Percentiles rank a stretch among this genome's conserved stretches.
These are phyloP conservation scores for Drosophila lini DNA, from an alignment of 1,140 invertebrate species.

Conservation along the genomic window DNA sequence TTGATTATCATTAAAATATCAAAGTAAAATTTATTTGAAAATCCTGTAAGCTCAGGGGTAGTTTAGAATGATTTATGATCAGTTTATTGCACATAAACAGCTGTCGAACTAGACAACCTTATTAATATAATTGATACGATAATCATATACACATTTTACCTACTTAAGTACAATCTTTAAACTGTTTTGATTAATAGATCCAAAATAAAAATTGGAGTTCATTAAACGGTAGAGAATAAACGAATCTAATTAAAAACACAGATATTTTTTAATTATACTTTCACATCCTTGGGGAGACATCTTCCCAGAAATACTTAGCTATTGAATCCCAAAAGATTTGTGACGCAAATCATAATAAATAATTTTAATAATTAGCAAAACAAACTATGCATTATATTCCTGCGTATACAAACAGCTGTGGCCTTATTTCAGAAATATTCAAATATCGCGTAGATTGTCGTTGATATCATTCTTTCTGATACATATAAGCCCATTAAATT, in stretches of 20 bases:
- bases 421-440: conserved; percentile 27
- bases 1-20: background rate
- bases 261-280: no score
- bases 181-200: no score
- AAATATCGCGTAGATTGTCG: conserved; percentile 15
- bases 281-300: background rate
- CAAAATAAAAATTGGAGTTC: no score
- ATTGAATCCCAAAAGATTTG: background rate
- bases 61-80: conserved; percentile 21
- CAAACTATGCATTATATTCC: background rate
- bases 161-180: no score
- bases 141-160: no score
- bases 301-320: no score
- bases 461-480: conserved; percentile 3
- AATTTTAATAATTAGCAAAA: conserved; percentile 3
- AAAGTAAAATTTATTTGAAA: background rate
- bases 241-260: no score
- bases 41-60: background rate
- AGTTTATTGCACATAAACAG: conserved; percentile 10
- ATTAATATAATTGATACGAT: no score
- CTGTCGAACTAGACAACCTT: background rate
- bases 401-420: conserved; percentile 23
- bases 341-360: conserved; percentile 27
- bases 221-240: no score
- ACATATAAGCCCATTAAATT: conserved; percentile 10